Base-by-base conservation (phyloP, 2,888 invertebrate genomes). In the Dynastes grantii region DNA sequence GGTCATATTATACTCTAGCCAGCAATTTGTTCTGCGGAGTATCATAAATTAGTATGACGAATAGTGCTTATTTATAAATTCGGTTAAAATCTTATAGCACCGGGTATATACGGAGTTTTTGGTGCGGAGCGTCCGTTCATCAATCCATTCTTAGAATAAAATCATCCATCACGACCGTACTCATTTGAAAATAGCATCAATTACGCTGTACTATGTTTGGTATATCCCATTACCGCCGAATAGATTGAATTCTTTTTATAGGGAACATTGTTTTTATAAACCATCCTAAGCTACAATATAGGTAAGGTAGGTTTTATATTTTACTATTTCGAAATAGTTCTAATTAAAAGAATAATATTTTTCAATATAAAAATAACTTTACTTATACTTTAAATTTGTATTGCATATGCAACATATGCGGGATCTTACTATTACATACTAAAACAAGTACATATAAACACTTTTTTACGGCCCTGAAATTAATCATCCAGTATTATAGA, bases 21-120 rank as follows among this genome's bases (percentile, higher is more conserved):
- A 27, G 68, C 51, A 68, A 68, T 68, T 68, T 68, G 68, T 68
- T 68, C 51, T 27, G 49, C 68, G 49, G 40, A 51, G 13, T 51
- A 40, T 68, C 68, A 68, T 68, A 68, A 49, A 68, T 68, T 68
- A 68, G 68, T 68, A 68, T 68, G 68, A 68, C 68, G 68, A 68
- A 68, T 68, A 68, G 68, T 29, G 49, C 11, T 45, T 68, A 68
- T 68, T 68, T 68, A 51, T 68, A 68, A 68, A 68, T 68, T 29
- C 68, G 68, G 27, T 51, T 68, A 68, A 68, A 68, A 68, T 68
- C 51, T 68, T 68, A 68, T 51, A 27, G 45, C 51, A 51, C 27
- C 3, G 22, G 22, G 53, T 16, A 49, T 45, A 29, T 49, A 68
- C 16, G 67, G 22, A 11, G 13, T 49, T 22, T 68, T 68, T 45